These are phyloP conservation scores for Dinocampus coccinellae DNA, from an alignment of 2,888 invertebrate species.

Conservation along the genomic window DNA sequence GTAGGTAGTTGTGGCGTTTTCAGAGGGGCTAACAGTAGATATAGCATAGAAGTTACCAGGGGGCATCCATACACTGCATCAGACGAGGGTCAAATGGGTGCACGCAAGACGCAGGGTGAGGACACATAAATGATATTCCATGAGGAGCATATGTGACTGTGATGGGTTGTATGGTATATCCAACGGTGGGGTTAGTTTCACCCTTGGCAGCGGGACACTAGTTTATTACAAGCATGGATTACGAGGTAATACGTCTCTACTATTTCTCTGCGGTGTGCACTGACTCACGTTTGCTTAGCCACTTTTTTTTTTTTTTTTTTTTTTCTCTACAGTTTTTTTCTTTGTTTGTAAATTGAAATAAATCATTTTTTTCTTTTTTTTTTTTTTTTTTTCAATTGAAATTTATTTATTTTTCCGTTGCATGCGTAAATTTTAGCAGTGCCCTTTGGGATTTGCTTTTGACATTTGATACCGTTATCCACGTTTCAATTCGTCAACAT, in stretches of 20 bases:
- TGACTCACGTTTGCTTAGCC: conserved; percentile 53
- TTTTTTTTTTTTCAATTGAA: not conserved
- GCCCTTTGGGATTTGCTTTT: conserved; percentile 16
- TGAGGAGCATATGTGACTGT: conserved; percentile 66
- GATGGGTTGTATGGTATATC: conserved; percentile 49
- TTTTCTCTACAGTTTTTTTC: not conserved
- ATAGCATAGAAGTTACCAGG: conserved; percentile 3
- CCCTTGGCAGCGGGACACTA: conserved; percentile 61
- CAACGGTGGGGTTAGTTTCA: conserved; percentile 45
- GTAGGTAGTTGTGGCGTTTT: conserved; percentile 9
- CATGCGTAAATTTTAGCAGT: not conserved
- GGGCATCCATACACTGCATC: not conserved
- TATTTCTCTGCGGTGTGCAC: conserved; percentile 52
- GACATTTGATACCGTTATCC: conserved; percentile 45
- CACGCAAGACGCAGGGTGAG: conserved; percentile 53
- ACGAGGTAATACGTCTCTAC: conserved; percentile 66
- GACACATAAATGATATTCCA: conserved; percentile 68
- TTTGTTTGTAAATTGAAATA: not conserved
- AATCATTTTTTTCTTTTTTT: not conserved
- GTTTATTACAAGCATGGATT: conserved; percentile 70
- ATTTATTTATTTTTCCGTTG: not conserved
- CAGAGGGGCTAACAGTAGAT: conserved; percentile 14
- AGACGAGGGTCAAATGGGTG: conserved; percentile 29
- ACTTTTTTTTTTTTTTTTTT: conserved; percentile 10
- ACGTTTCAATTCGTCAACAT: conserved; percentile 61